phyloP scores from a whole-genome alignment of 2,113 vertebrate genomes.

The Larimichthys polyactis region DNA sequence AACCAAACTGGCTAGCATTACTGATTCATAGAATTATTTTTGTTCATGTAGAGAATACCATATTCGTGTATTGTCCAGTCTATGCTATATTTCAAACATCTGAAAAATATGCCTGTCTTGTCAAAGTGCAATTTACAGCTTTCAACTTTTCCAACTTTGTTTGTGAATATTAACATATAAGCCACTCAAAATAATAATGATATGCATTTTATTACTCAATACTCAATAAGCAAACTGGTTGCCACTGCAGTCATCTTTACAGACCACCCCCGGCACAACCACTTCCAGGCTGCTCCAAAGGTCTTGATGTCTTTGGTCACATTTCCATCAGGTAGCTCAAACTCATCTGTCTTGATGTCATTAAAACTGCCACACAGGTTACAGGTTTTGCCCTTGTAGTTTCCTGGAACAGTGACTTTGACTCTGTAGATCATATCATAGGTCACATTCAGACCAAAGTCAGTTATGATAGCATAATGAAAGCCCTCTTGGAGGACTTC shows the following conservation, averaged over 20 bases:
- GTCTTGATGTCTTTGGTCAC: neutral
- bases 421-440: slow-evolving; percentile 69
- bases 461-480: slow-evolving; percentile 44
- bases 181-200: no score
- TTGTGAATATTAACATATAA: no score
- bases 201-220: no score
- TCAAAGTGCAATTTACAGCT: no score
- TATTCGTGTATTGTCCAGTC: neutral
- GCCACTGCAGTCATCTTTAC: slow-evolving; percentile 62
- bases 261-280: slow-evolving; percentile 36
- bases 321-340: slow-evolving; percentile 3
- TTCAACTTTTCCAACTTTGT: no score
- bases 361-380: slow-evolving; percentile 65
- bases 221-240: neutral
- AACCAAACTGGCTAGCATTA: neutral
- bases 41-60: neutral
- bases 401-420: slow-evolving; percentile 62
- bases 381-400: slow-evolving; percentile 62
- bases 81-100: no score
- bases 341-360: neutral
- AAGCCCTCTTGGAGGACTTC: slow-evolving; percentile 39
- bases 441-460: slow-evolving; percentile 67
- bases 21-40: slow-evolving; percentile 5
- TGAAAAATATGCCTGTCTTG: no score
- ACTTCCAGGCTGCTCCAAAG: slow-evolving; percentile 69